Percentiles rank a stretch among this genome's conserved stretches.
These are phyloP conservation scores for Orestias chungarensis DNA, from an alignment of 2,797 vertebrate species.

Conservation along the genomic window DNA sequence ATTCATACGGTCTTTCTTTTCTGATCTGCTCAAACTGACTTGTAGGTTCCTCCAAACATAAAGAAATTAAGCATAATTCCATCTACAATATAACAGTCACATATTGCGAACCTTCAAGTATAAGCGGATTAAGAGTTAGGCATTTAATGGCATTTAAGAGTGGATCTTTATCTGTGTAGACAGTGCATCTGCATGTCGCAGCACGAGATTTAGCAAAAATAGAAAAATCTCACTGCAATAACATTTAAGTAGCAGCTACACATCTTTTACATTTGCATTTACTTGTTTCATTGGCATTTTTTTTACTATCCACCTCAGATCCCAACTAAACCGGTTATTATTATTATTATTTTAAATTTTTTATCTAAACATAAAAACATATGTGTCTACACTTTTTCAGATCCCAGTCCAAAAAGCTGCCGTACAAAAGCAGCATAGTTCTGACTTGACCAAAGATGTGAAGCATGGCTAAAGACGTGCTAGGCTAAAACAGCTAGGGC, in stretches of 20 bases:
- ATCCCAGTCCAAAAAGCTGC: no score
- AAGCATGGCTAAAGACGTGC: not conserved
- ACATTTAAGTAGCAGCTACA: not conserved
- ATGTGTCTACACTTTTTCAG: no score
- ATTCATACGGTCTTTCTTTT: not conserved
- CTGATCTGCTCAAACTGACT: not conserved
- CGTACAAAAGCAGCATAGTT: no score
- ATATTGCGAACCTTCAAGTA: not conserved
- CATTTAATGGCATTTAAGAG: no score
- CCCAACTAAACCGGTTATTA: no score
- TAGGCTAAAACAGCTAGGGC: not conserved
- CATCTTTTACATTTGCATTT: not conserved
- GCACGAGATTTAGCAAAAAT: not conserved
- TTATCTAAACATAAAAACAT: no score
- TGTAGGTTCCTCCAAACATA: not conserved
- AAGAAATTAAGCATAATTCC: not conserved
- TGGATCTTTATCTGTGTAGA: not conserved
- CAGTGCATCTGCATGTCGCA: not conserved
- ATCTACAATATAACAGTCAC: not conserved
- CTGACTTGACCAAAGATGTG: not conserved
- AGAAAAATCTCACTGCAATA: not conserved
- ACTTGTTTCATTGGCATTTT: no score
- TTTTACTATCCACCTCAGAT: no score
- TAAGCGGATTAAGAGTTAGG: not conserved
- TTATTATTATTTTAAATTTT: no score